phyloP scores from a whole-genome alignment of 2,113 vertebrate species.

The Dromaius novaehollandiae region DNA sequence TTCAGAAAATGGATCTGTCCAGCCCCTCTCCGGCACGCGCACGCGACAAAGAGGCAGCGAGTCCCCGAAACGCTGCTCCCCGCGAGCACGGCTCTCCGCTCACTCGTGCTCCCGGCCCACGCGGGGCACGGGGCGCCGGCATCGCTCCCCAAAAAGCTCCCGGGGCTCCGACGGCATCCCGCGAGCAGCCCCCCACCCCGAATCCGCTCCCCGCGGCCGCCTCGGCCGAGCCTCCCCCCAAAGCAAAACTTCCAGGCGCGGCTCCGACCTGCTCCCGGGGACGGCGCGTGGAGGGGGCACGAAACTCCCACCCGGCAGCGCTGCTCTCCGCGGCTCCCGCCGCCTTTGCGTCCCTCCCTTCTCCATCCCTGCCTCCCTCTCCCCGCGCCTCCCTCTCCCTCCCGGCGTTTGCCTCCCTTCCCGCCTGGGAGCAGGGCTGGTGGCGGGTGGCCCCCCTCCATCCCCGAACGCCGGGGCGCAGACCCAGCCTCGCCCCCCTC shows the following conservation, averaged over 20 bases:
- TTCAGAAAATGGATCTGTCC: constrained; percentile 20
- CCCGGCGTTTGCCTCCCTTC: background rate
- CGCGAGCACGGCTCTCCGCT: background rate
- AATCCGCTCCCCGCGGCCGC: background rate
- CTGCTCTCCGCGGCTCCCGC: background rate
- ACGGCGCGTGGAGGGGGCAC: background rate
- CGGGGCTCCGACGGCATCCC: background rate
- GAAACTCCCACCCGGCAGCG: background rate
- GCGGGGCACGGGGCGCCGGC: accelerated
- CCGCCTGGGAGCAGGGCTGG: accelerated
- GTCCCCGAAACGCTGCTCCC: background rate
- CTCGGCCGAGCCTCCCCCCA: background rate
- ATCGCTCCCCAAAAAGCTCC: background rate
- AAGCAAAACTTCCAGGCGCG: background rate
- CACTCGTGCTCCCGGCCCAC: background rate
- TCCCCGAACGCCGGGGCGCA: background rate
- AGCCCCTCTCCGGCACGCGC: background rate
- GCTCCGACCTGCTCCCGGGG: background rate
- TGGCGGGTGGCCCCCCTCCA: background rate
- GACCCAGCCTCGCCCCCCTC: background rate
- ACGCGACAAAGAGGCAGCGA: background rate
- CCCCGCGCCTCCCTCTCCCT: background rate
- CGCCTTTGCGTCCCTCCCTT: background rate
- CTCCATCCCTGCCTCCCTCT: background rate
- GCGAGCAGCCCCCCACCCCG: background rate